A percentile compares a stretch with the other conserved stretches of the same genome.
Conservation (phyloP, 1,140 invertebrate genomes). For the Scaptomyza pallida region DNA sequence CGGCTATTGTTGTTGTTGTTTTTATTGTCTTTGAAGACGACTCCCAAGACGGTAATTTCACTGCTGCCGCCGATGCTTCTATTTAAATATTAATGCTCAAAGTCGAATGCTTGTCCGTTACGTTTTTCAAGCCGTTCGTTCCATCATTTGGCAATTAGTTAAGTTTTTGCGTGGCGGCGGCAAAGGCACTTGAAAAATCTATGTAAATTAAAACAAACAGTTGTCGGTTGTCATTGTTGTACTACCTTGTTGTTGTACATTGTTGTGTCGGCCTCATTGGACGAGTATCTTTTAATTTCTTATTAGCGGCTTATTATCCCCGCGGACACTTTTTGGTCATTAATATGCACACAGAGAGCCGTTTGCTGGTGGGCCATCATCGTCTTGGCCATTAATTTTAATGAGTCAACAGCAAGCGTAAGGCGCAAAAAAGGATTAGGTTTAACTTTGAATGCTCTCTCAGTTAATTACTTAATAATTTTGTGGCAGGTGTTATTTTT, state of each 20-base stretch:
- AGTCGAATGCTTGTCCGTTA: background rate
- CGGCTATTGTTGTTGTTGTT: no score
- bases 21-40: conserved; percentile 27
- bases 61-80: conserved; percentile 28
- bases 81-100: conserved; percentile 61
- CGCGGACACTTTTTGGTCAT: conserved; percentile 66
- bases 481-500: conserved; percentile 73
- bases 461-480: conserved; percentile 83
- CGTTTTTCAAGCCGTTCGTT: conserved; percentile 44
- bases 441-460: conserved; percentile 25
- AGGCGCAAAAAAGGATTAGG: conserved; percentile 65
- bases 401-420: conserved; percentile 56
- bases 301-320: conserved; percentile 82
- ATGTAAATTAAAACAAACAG: conserved; percentile 62
- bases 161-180: conserved; percentile 59
- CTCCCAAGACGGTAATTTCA: conserved; percentile 62
- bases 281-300: conserved; percentile 82
- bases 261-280: conserved; percentile 3
- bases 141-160: conserved; percentile 79
- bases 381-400: conserved; percentile 70
- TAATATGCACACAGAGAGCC: conserved; percentile 62
- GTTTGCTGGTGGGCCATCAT: conserved; percentile 45
- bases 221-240: conserved; percentile 48
- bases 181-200: conserved; percentile 63
- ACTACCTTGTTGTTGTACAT: no score